Conservation (phyloP, 1,140 invertebrate genomes). For the Zelostemma sp. region DNA sequence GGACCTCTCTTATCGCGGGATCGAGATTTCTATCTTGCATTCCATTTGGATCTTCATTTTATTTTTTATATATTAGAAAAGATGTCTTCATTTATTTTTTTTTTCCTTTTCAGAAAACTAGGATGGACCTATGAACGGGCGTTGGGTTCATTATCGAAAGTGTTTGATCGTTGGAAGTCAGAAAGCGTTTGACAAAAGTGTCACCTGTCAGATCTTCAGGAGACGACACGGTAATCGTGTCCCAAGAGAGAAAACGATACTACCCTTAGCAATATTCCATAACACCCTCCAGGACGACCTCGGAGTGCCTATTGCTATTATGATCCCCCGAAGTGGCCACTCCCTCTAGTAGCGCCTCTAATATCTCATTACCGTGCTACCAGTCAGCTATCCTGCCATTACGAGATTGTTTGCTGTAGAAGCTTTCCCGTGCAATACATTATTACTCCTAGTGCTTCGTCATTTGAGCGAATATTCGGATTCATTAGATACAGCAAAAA, state of each 20-base stretch:
- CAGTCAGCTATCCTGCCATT: conserved; percentile 67
- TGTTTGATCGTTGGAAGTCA: conserved; percentile 13
- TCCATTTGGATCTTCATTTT: neutral
- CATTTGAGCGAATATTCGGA: conserved; percentile 6
- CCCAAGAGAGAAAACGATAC: conserved; percentile 68
- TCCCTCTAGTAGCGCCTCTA: conserved; percentile 65
- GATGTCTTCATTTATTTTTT: too few relatives aligned
- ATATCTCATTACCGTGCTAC: conserved; percentile 71
- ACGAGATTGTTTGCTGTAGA: conserved; percentile 69
- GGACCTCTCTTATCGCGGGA: conserved; percentile 2
- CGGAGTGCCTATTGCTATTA: conserved; percentile 60
- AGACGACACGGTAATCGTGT: conserved; percentile 63
- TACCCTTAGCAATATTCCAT: conserved; percentile 63
- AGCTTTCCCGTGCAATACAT: conserved; percentile 61
- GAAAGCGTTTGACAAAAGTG: conserved; percentile 40
- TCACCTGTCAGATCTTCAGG: conserved; percentile 41
- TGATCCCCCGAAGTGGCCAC: conserved; percentile 64
- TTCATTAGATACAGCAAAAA: neutral
- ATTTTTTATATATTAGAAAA: too few relatives aligned
- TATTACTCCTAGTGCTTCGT: conserved; percentile 38
- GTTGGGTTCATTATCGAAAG: conserved; percentile 30
- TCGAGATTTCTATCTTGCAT: neutral
- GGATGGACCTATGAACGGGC: conserved; percentile 12
- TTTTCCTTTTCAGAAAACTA: too few relatives aligned
- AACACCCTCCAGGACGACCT: conserved; percentile 58